Conservation (phyloP, 2,888 invertebrate species). For the Meghimatium bilineatum region DNA sequence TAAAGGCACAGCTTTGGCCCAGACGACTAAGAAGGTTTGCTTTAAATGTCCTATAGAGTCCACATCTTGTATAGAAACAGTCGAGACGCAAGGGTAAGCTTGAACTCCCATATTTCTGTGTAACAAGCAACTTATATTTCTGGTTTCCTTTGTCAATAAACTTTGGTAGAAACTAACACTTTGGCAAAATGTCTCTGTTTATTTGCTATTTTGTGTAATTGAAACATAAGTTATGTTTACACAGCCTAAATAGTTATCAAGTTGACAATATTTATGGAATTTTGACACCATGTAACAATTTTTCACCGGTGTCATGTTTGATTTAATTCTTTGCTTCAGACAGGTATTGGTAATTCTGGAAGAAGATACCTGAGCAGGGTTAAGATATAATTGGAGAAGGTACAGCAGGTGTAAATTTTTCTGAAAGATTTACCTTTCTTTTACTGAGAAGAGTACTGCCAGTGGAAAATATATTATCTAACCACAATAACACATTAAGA, state of each 20-base stretch:
- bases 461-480: too few relatives aligned
- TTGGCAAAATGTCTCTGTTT: neutral
- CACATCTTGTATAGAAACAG: neutral
- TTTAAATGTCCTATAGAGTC: neutral
- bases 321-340: neutral
- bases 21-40: constrained; percentile 47
- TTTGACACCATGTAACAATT: neutral
- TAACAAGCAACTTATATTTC: neutral
- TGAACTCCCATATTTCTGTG: neutral
- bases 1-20: constrained; percentile 57
- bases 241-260: neutral
- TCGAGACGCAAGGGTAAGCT: constrained; percentile 2
- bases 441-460: too few relatives aligned
- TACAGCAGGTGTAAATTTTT: too few relatives aligned
- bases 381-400: neutral
- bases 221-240: neutral
- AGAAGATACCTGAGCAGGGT: neutral
- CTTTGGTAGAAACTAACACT: neutral
- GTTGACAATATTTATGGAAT: neutral
- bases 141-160: neutral
- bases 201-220: neutral
- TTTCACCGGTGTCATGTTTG: neutral
- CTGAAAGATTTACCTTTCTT: too few relatives aligned
- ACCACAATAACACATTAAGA: too few relatives aligned
- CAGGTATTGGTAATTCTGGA: neutral